Percentiles rank a stretch among this genome's conserved stretches.
These are phyloP conservation scores for Chesias legatella DNA, from an alignment of 2,888 invertebrate species.

Conservation along the genomic window DNA sequence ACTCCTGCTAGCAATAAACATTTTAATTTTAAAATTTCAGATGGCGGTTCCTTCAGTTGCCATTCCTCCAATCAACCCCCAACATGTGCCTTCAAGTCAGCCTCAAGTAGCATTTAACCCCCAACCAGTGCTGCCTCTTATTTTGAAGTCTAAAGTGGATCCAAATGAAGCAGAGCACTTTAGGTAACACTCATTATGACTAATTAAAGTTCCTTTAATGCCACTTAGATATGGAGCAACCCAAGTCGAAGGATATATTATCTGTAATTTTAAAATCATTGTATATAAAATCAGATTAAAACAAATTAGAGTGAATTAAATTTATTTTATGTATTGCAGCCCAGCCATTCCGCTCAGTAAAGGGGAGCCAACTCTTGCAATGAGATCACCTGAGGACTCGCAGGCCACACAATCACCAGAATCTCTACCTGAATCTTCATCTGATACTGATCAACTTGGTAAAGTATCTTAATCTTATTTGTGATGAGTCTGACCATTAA, in stretches of 20 bases:
- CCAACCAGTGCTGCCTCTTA: conserved; percentile 40
- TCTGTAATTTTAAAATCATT: too few relatives aligned
- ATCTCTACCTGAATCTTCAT: conserved; percentile 53
- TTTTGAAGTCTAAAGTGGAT: conserved; percentile 41
- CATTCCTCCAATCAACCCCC: conserved; percentile 19
- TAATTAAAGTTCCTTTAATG: too few relatives aligned
- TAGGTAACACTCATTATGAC: conserved; percentile 40
- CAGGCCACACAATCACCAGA: conserved; percentile 59
- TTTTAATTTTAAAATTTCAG: conserved; percentile 8
- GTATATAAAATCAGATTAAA: too few relatives aligned
- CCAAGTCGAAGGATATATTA: too few relatives aligned
- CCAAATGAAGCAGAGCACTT: conserved; percentile 50
- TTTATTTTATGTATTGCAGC: conserved; percentile 44
- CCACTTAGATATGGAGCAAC: too few relatives aligned
- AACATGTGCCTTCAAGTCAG: conserved; percentile 18
- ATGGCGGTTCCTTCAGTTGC: conserved; percentile 15
- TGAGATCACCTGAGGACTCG: conserved; percentile 65
- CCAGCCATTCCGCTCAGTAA: conserved; percentile 75
- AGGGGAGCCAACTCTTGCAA: conserved; percentile 63
- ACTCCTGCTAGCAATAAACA: too few relatives aligned
- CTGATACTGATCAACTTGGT: conserved; percentile 64
- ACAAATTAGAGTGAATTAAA: too few relatives aligned
- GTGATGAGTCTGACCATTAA: background rate
- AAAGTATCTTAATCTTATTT: conserved; percentile 5
- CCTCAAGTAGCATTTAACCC: conserved; percentile 13